Evolutionary conservation across 2,113 vertebrate species (phyloP).

Genomic region (Corydoras sp.): DNA sequence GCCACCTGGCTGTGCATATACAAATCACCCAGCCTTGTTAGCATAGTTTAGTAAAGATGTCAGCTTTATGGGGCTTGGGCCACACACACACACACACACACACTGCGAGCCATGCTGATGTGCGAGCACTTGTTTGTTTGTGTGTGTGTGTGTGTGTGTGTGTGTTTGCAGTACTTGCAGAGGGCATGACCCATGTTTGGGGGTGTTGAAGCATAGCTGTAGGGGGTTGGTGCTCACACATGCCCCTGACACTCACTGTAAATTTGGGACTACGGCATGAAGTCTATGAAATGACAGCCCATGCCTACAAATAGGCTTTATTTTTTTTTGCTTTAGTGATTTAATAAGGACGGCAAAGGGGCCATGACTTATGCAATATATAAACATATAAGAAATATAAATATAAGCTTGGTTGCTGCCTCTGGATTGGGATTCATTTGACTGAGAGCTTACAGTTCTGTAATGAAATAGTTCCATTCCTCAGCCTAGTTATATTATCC

Average conservation of each 20-base stretch:
- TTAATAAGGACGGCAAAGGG: slow-evolving; percentile 49
- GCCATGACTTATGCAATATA: slow-evolving; percentile 34
- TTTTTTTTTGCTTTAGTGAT: slow-evolving; percentile 42
- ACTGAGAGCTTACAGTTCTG: slow-evolving; percentile 12
- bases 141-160: slow-evolving; percentile 4
- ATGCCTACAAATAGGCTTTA: slow-evolving; percentile 32
- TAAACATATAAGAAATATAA: slow-evolving; percentile 32
- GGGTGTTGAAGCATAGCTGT: slow-evolving; percentile 53
- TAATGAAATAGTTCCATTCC: slow-evolving; percentile 16
- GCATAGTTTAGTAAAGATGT: slow-evolving; percentile 75
- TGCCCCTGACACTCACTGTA: slow-evolving; percentile 50
- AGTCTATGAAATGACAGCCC: slow-evolving; percentile 50
- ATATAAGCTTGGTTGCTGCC: slow-evolving; percentile 23
- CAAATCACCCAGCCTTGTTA: slow-evolving; percentile 70
- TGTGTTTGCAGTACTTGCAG: slow-evolving; percentile 34
- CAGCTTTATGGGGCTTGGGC: slow-evolving; percentile 65
- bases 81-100: slow-evolving; percentile 27
- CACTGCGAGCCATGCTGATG: slow-evolving; percentile 45
- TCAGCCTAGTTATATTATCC: not conserved
- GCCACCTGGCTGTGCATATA: slow-evolving; percentile 60
- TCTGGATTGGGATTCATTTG: slow-evolving; percentile 25
- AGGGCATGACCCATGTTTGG: slow-evolving; percentile 43
- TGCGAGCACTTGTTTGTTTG: slow-evolving; percentile 35
- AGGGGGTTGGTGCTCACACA: slow-evolving; percentile 27
- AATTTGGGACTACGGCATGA: slow-evolving; percentile 55